Evolutionary conservation across 1,140 invertebrate genomes (phyloP), one percentile per base, ranked within the genome.

Genomic region (Cardiocondyla obscurior): DNA sequence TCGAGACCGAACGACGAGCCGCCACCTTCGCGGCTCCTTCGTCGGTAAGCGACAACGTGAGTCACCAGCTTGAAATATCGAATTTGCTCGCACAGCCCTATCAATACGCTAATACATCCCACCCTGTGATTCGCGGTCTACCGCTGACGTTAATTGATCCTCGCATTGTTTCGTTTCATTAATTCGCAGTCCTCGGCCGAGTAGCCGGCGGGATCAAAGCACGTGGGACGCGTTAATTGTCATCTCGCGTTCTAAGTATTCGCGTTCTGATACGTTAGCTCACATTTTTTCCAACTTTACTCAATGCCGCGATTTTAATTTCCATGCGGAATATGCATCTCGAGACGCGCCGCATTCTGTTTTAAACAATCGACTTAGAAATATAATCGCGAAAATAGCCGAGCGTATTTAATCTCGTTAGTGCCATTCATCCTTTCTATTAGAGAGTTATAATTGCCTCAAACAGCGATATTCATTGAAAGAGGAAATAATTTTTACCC

Each of bases 1-100:
- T 76, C 64, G 79, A 76, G 64, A 42, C 67, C 69, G 46, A 49
- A 67, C 46, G 62, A 65, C 53, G 73, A 65, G 73, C 58, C 73
- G 46, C 25, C 74, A 67, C 22, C 58, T 76, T 51, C 19, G 51
- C 36, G 33, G 22, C 51, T 72, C 25, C 19, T 36, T 70, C 49
- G 30, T 49, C 74, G 46, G 74, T 42, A 76, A n/a, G 42, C 42
- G 19, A 42, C 22, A 12, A 12, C 33, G 46, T 77, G 73, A 64
- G 22, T 79, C 74, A 67, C 67, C 22, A n/a, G 12, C 25, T 49
- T 30, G 42, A 65, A 49, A n/a, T 12, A 46, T 14, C 7, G 36
- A 51, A 51, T 51, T 77, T 51, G 8, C 25, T 39, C 51, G 12
- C 33, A 2, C 25, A 16, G 25, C 53, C 36, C 16, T 19, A 53